Base-by-base conservation (phyloP, 2,113 vertebrate genomes). In the Cryptotis parvus region DNA sequence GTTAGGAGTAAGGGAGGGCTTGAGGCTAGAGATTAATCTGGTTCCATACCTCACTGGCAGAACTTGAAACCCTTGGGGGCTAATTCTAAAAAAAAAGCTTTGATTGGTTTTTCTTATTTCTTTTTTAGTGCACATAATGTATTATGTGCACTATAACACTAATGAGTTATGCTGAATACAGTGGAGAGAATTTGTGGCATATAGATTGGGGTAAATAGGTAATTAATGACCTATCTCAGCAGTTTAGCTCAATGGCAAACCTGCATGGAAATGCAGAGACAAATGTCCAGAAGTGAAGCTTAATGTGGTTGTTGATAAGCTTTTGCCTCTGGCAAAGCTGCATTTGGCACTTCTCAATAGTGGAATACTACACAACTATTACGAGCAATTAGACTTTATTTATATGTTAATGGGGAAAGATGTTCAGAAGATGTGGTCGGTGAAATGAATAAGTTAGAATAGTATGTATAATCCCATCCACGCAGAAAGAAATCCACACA, bases 191-290 rank as follows among this genome's bases (percentile, higher is more conserved):
- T 58, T 90, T 74, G 79, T 41, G 73, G 45, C 83, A 31, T 78
- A 29, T 83, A 76, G 78, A 88, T 65, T 61, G 45, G 75, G 68
- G 6, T 93, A 93, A 91, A 83, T 87, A 83, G 73, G 27, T 74
- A 85, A 93, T 91, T 77, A 85, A 93, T 92, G 91, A 61, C 68
- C 74, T 73, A 55, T 84, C 73, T 37, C 61, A 65, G 55, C 70
- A 72, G 22, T 76, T 81, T 74, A 52, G 15, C 27, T 55, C 65
- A 22, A 8, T 18, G 74, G 58, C 16, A 33, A 87, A 75, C 39
- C 70, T 77, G 22, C 52, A 39, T 15, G 31, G 35, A 14, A 12
- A 12, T 9, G 1, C 11, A 61, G 33, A 90, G 52, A 85, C 9
- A 77, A n/a, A 85, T 26, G 20, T 2, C 3, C 58, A 26, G 39